Evolutionary conservation across 2,797 vertebrate genomes (phyloP), one percentile per base, ranked within the genome.

Genomic region (Molothrus aeneus): DNA sequence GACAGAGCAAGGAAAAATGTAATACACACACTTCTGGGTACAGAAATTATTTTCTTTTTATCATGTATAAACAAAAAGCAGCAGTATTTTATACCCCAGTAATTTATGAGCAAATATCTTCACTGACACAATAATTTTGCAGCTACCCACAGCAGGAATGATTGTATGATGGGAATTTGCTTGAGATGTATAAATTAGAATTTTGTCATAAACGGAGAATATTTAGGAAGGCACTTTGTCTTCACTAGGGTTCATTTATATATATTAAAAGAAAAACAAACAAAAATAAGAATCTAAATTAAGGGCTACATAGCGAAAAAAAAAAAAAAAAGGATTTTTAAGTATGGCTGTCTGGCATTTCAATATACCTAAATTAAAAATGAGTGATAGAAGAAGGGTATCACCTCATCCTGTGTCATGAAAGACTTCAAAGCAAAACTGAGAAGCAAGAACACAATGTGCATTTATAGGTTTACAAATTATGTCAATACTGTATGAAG

Each of bases 41-140:
- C 25, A 97, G 43, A 95, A 95, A 90, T 96, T 0, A 91, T 96
- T 84, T 89, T 73, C 38, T 88, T 93, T 97, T 94, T 93, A 96
- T 92, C 80, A 93, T 72, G 60, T 95, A 93, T 93, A 95, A 97
- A 97, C 87, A 86, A 93, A 95, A 97, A 95, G 17, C 53, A 90
- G 40, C 72, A 81, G 71, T 85, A 94, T 83, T 85, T 91, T 77
- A 81, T 73, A 50, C 10, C 56, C 42, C 3, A 48, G 56, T 87
- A 91, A 94, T 96, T 97, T 97, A 95, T 93, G 54, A 57, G 34
- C 13, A 95, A 87, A 87, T 90, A 53, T 64, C 77, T 97, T 51
- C 73, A 82, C 45, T 86, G 91, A 79, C 72, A 90, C 25, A 89
- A 80, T 82, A 93, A 88, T 95, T 97, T 96, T 97, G 34, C 59